Evolutionary conservation across 2,888 invertebrate genomes (phyloP).

Genomic region (Conops quadrifasciatus): DNA sequence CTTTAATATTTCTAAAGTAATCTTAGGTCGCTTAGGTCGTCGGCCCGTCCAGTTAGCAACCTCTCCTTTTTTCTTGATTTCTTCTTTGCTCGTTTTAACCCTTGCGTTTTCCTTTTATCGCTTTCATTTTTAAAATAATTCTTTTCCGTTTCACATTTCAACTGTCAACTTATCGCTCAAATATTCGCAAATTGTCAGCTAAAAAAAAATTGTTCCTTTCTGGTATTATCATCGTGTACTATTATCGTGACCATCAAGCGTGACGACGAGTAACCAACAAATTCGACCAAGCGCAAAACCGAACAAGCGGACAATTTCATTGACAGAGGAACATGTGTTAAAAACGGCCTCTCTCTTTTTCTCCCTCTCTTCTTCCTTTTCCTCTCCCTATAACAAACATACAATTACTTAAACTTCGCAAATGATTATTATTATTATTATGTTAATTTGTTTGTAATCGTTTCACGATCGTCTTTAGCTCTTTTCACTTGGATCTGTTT

Average conservation of each 20-base stretch:
- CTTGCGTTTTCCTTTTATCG: neutral
- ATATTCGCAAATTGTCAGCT: conserved; percentile 19
- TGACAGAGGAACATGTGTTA: conserved; percentile 11
- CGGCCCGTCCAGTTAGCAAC: neutral
- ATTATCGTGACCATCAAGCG: conserved; percentile 19
- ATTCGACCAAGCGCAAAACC: no score
- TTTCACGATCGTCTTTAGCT: neutral
- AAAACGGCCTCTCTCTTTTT: conserved; percentile 1
- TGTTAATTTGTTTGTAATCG: conserved; percentile 27
- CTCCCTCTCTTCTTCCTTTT: neutral
- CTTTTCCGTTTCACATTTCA: conserved; percentile 11
- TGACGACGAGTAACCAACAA: conserved; percentile 3
- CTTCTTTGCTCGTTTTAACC: neutral
- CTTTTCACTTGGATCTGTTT: neutral
- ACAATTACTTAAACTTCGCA: neutral
- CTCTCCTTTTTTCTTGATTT: neutral
- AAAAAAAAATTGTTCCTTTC: conserved; percentile 13
- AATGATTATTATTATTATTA: conserved; percentile 16
- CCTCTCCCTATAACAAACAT: neutral
- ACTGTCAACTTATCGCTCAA: conserved; percentile 25
- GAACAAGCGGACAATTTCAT: neutral
- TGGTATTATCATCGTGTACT: neutral
- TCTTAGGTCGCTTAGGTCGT: no score
- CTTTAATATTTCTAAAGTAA: no score
- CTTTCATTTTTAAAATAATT: conserved; percentile 14